Conservation (phyloP, 2,888 invertebrate species). For the Maniola hyperantus region DNA sequence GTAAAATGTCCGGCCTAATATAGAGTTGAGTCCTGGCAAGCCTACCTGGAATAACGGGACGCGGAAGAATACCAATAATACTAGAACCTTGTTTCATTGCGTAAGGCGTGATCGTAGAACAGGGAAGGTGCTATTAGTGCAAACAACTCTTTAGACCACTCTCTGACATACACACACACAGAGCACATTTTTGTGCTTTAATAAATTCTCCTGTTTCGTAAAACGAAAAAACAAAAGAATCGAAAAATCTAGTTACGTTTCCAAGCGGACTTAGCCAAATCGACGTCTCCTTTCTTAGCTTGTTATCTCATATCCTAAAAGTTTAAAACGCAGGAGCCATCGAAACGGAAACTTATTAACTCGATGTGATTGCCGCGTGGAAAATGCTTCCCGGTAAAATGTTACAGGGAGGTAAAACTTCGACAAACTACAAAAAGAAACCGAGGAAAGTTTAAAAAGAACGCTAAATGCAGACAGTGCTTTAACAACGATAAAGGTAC, state of each 20-base stretch:
- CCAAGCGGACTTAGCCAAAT: slow-evolving; percentile 73
- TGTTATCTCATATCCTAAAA: slow-evolving; percentile 83
- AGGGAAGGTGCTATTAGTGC: background rate
- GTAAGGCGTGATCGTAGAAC: background rate
- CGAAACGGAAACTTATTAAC: slow-evolving; percentile 82
- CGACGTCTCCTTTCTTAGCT: slow-evolving; percentile 77
- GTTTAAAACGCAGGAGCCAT: slow-evolving; percentile 81
- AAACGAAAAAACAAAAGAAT: slow-evolving; percentile 20
- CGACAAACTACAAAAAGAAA: slow-evolving; percentile 76
- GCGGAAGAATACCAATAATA: no score
- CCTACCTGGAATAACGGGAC: no score
- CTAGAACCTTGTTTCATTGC: no score
- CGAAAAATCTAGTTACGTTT: slow-evolving; percentile 40
- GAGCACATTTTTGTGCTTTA: no score
- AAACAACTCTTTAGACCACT: background rate
- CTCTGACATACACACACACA: no score
- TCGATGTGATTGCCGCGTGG: slow-evolving; percentile 79
- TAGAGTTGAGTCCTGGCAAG: no score
- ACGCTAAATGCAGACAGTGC: slow-evolving; percentile 74
- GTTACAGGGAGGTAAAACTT: slow-evolving; percentile 78
- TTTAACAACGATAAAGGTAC: slow-evolving; percentile 55
- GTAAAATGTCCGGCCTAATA: no score
- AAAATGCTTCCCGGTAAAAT: slow-evolving; percentile 78
- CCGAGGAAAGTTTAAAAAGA: slow-evolving; percentile 73
- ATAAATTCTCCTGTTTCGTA: slow-evolving; percentile 1